Evolutionary conservation across 2,888 invertebrate genomes (phyloP).

Genomic region (Abscondita cerata): DNA sequence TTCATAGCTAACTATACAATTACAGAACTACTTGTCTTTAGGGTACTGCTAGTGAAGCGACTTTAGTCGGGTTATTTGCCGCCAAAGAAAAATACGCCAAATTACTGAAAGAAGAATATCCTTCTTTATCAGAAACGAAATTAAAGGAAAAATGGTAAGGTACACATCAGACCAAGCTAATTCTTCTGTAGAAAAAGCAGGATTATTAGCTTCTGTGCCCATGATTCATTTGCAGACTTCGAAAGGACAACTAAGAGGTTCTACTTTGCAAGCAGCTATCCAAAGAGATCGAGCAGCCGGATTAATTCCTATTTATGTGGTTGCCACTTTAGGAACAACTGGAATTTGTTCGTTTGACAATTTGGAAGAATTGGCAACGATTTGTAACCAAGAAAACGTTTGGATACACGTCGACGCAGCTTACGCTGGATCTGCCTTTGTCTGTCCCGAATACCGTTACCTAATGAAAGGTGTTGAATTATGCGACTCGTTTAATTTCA

Average conservation of each 20-base stretch:
- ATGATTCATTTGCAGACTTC: conserved; percentile 74
- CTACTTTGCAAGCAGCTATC: conserved; percentile 72
- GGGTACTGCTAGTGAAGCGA: conserved; percentile 92
- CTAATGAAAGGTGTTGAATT: conserved; percentile 87
- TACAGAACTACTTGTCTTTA: conserved; percentile 52
- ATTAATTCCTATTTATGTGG: conserved; percentile 60
- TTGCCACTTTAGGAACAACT: conserved; percentile 93
- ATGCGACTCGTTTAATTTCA: conserved; percentile 97
- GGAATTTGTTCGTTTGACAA: conserved; percentile 93
- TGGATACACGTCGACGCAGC: conserved; percentile 98
- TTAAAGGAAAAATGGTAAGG: conserved; percentile 76
- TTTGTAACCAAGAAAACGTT: conserved; percentile 74
- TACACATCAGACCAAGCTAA: conserved; percentile 90
- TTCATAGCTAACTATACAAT: neutral
- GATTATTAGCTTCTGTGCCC: conserved; percentile 78
- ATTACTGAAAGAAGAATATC: conserved; percentile 63
- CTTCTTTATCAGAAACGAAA: conserved; percentile 66
- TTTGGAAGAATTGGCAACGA: conserved; percentile 85
- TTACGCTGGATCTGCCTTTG: conserved; percentile 94
- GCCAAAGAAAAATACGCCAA: conserved; percentile 75
- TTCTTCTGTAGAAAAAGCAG: conserved; percentile 89
- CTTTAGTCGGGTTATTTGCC: conserved; percentile 80
- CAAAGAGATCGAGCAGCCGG: conserved; percentile 79
- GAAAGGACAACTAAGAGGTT: conserved; percentile 72
- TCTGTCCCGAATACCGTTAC: conserved; percentile 95